phyloP scores from a whole-genome alignment of 2,888 invertebrate genomes.

The Leucophora obtusa region DNA sequence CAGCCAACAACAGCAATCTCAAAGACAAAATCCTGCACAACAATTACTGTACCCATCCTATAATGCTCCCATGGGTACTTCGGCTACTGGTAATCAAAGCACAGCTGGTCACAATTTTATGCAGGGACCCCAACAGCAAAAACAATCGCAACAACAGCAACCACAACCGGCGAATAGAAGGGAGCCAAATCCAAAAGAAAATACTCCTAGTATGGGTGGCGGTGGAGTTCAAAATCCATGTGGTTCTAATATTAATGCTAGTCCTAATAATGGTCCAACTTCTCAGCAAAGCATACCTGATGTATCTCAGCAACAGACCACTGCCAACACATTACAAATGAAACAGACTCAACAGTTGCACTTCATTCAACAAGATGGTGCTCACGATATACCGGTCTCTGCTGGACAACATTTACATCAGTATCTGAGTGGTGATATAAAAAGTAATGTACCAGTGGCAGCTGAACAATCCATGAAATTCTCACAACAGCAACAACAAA shows the following conservation, averaged over 20 bases:
- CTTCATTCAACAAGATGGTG: slow-evolving; percentile 88
- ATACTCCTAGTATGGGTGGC: slow-evolving; percentile 59
- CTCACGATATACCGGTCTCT: slow-evolving; percentile 89
- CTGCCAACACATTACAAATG: slow-evolving; percentile 85
- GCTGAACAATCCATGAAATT: slow-evolving; percentile 89
- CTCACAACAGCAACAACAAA: slow-evolving; percentile 83
- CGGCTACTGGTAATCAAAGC: slow-evolving; percentile 75
- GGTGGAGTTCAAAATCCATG: slow-evolving; percentile 70
- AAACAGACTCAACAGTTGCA: slow-evolving; percentile 93
- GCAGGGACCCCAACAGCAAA: slow-evolving; percentile 76
- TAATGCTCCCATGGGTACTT: slow-evolving; percentile 82
- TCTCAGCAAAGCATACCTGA: slow-evolving; percentile 65
- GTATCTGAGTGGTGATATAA: too few relatives aligned
- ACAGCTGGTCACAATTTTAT: slow-evolving; percentile 74
- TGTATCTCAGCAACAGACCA: too few relatives aligned
- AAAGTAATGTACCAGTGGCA: too few relatives aligned
- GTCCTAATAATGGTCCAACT: slow-evolving; percentile 66
- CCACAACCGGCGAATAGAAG: too few relatives aligned
- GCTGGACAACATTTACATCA: too few relatives aligned
- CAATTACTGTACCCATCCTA: slow-evolving; percentile 84
- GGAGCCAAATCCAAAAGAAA: slow-evolving; percentile 59
- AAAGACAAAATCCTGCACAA: slow-evolving; percentile 66
- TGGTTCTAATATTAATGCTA: slow-evolving; percentile 69
- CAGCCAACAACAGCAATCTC: slow-evolving; percentile 70
- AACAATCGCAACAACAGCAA: too few relatives aligned